Conservation (phyloP, 2,113 vertebrate genomes). For the Hippotragus niger region DNA sequence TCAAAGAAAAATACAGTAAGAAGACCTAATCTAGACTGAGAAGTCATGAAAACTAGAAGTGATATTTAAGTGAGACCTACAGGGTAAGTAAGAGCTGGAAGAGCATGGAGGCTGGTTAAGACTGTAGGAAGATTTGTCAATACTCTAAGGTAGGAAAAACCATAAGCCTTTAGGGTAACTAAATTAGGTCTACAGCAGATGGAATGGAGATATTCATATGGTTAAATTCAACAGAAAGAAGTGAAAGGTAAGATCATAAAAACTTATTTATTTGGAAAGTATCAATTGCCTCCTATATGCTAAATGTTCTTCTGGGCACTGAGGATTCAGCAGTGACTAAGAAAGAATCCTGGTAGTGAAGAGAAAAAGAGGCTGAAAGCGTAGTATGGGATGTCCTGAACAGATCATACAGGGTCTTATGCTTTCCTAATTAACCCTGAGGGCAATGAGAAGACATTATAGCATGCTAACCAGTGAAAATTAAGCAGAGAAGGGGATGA, state of each 20-base stretch:
- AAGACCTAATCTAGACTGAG: background rate
- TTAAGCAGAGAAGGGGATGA: background rate
- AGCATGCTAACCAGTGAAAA: background rate
- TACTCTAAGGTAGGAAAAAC: background rate
- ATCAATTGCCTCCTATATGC: background rate
- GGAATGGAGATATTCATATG: background rate
- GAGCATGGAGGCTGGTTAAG: background rate
- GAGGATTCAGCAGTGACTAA: background rate
- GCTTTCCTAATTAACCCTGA: background rate
- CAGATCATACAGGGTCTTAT: background rate
- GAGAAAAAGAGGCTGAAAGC: background rate
- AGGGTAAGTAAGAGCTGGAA: background rate
- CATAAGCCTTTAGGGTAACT: background rate
- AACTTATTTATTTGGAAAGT: background rate
- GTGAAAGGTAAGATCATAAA: background rate
- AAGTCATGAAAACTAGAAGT: background rate
- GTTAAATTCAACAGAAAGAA: background rate
- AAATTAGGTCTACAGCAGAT: background rate
- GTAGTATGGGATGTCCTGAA: background rate
- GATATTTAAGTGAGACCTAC: background rate
- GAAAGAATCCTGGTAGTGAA: background rate
- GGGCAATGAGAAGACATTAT: background rate
- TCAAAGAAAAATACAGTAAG: background rate
- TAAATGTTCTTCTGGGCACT: background rate
- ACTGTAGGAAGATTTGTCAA: background rate